Conservation (phyloP, 2,113 vertebrate species). For the Pan troglodytes region NHGRI_mPanTro3-v2.1_pri NC_072411.2:101533501-101534000, state of each 20-base stretch:
- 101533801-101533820: no score
- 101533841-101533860: background rate
- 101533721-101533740: background rate
- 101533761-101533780: no score
- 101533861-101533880: background rate
- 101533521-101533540: background rate
- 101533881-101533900: background rate
- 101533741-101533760: background rate
- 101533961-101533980: background rate
- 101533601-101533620: background rate
- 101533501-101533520: background rate
- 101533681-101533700: background rate
- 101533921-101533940: background rate
- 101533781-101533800: no score
- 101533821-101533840: no score
- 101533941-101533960: background rate
- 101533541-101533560: background rate
- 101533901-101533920: background rate
- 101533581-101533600: background rate
- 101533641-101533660: background rate
- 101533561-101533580: background rate
- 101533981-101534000: background rate
- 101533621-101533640: background rate
- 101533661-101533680: background rate
- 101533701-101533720: background rate